Evolutionary conservation across 23 tunicate species (phyloP).

Genomic region (Styela clava): DNA sequence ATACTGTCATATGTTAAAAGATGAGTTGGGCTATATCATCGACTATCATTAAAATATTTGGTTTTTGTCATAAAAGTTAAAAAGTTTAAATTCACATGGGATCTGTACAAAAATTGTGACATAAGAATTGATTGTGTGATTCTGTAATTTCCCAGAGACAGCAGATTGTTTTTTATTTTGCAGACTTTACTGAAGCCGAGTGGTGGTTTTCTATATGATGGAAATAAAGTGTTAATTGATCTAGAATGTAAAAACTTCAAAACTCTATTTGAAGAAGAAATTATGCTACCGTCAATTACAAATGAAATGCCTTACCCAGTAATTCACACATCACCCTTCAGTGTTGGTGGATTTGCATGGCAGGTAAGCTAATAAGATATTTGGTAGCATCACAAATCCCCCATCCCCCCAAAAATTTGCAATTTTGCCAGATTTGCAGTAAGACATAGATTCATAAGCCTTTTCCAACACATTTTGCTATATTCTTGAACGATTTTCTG

Average conservation of each 20-base stretch:
- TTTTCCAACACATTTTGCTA: not conserved
- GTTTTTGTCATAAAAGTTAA: too few relatives aligned
- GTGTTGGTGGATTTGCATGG: slow-evolving; percentile 99
- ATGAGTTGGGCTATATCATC: too few relatives aligned
- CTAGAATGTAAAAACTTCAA: slow-evolving; percentile 88
- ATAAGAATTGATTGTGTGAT: too few relatives aligned
- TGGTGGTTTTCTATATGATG: slow-evolving; percentile 89
- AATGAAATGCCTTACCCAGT: slow-evolving; percentile 89
- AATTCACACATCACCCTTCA: slow-evolving; percentile 93
- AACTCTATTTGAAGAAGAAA: slow-evolving; percentile 70
- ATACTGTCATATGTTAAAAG: too few relatives aligned
- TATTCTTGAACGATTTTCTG: not conserved
- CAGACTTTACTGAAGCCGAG: slow-evolving; percentile 92
- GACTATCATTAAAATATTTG: too few relatives aligned
- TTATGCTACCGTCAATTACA: slow-evolving; percentile 47
- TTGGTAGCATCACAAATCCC: too few relatives aligned
- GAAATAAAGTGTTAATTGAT: slow-evolving; percentile 85
- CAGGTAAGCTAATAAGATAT: slow-evolving; percentile 59
- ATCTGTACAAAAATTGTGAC: too few relatives aligned
- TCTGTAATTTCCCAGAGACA: too few relatives aligned
- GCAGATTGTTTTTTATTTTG: not conserved
- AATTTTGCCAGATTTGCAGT: not conserved
- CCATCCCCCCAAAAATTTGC: not conserved
- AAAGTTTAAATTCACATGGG: too few relatives aligned
- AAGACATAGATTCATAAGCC: not conserved